These are phyloP conservation scores for Drosophila hamatofila DNA, from an alignment of 2,888 invertebrate genomes.

Conservation along the genomic window DNA sequence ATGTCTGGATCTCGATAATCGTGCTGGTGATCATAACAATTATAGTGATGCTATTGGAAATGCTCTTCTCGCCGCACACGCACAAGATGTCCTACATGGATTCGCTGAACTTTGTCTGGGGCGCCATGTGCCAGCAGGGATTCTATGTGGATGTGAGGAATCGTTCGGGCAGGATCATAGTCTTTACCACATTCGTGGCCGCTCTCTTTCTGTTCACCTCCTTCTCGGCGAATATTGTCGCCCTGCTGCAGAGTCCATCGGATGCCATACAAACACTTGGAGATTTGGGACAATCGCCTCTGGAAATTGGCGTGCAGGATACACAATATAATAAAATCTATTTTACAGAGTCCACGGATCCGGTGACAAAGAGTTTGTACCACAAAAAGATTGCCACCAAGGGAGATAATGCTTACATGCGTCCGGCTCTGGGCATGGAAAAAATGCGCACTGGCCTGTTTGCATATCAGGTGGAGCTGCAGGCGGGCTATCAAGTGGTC, in stretches of 20 bases:
- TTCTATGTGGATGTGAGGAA: conserved; percentile 86
- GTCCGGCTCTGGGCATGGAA: conserved; percentile 87
- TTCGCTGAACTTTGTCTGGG: conserved; percentile 86
- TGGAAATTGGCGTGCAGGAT: conserved; percentile 87
- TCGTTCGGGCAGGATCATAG: conserved; percentile 86
- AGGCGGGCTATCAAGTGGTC: conserved; percentile 88
- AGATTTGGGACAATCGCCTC: conserved; percentile 87
- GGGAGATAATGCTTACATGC: conserved; percentile 86
- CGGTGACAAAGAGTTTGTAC: conserved; percentile 86
- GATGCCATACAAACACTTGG: conserved; percentile 86
- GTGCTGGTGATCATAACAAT: conserved; percentile 78
- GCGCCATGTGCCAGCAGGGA: conserved; percentile 88
- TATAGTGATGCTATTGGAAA: conserved; percentile 72
- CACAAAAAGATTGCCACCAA: conserved; percentile 87
- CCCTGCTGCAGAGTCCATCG: conserved; percentile 88
- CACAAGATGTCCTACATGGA: conserved; percentile 84
- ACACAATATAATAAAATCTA: conserved; percentile 87
- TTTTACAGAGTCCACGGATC: conserved; percentile 87
- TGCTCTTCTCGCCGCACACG: conserved; percentile 71
- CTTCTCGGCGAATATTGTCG: conserved; percentile 89
- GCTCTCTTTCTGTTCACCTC: conserved; percentile 88
- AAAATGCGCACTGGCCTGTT: conserved; percentile 87
- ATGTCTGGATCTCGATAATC: conserved; percentile 86
- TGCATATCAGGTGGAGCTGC: conserved; percentile 88
- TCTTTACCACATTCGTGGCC: conserved; percentile 87